A percentile compares a stretch with the other conserved stretches of the same genome.
Conservation (phyloP, 2,113 vertebrate genomes). For the Lethenteron reissneri region DNA sequence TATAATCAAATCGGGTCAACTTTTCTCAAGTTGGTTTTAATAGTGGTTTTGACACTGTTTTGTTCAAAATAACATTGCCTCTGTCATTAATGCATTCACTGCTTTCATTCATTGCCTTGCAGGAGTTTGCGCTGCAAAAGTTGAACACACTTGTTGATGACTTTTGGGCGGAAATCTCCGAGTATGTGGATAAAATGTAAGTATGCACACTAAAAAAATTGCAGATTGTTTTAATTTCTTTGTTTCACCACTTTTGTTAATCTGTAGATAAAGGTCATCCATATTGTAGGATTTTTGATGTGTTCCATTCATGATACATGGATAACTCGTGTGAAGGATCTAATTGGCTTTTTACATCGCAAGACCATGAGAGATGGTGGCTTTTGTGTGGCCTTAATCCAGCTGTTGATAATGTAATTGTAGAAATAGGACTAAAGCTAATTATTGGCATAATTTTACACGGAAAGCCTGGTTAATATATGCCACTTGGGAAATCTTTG, state of each 20-base stretch:
- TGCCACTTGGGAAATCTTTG: no score
- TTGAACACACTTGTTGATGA: conserved; percentile 88
- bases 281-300: no score
- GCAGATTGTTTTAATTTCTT: not conserved
- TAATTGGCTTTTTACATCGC: no score
- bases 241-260: not conserved
- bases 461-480: no score
- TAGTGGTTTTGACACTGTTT: conserved; percentile 1
- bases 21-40: not conserved
- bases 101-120: conserved; percentile 13
- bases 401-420: no score
- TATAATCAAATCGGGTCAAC: not conserved
- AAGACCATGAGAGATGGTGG: no score
- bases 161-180: conserved; percentile 98
- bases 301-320: no score
- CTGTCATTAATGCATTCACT: conserved; percentile 11
- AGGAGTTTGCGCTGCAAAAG: conserved; percentile 97
- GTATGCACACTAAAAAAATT: conserved; percentile 13
- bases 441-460: no score
- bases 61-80: conserved; percentile 8
- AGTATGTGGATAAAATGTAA: conserved; percentile 99
- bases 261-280: not conserved
- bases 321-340: no score
- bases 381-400: no score
- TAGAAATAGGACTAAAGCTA: no score